These are phyloP conservation scores for Oeneis ivallda DNA, from an alignment of 2,888 invertebrate species.

Conservation along the genomic window DNA sequence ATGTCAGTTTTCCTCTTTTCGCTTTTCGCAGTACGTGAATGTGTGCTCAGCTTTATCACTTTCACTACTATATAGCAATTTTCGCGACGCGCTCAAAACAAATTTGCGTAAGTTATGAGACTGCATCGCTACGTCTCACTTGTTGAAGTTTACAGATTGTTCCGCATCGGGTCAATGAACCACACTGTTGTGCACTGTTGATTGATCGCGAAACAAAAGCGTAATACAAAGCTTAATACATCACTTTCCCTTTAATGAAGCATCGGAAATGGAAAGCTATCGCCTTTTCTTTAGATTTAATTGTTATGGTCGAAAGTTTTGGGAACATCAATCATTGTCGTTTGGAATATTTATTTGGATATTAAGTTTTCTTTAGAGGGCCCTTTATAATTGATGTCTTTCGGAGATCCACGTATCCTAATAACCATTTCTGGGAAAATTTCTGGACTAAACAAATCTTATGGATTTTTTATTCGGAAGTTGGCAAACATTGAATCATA, in stretches of 20 bases:
- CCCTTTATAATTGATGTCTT: neutral
- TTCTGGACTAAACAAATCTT: no score
- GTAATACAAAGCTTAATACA: constrained; percentile 38
- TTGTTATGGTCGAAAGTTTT: constrained; percentile 25
- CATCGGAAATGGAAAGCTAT: constrained; percentile 31
- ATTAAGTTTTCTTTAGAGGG: neutral
- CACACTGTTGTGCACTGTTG: constrained; percentile 30
- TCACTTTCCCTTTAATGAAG: constrained; percentile 37
- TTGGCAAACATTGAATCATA: no score
- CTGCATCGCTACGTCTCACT: constrained; percentile 40
- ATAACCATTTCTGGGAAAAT: no score
- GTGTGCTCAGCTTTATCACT: constrained; percentile 26
- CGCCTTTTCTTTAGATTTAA: constrained; percentile 26
- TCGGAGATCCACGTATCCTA: neutral
- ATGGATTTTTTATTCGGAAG: no score
- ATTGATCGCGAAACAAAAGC: constrained; percentile 42
- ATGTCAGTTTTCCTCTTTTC: neutral
- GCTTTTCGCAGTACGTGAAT: neutral
- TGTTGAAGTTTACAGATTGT: constrained; percentile 41
- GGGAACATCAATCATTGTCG: constrained; percentile 15
- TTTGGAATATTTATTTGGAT: neutral
- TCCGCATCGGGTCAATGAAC: constrained; percentile 41
- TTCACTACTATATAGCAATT: constrained; percentile 36
- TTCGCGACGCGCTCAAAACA: constrained; percentile 39
- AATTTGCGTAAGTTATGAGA: constrained; percentile 42